Evolutionary conservation across 2,888 invertebrate species (phyloP).

Genomic region (Drosophila mimetica): DNA sequence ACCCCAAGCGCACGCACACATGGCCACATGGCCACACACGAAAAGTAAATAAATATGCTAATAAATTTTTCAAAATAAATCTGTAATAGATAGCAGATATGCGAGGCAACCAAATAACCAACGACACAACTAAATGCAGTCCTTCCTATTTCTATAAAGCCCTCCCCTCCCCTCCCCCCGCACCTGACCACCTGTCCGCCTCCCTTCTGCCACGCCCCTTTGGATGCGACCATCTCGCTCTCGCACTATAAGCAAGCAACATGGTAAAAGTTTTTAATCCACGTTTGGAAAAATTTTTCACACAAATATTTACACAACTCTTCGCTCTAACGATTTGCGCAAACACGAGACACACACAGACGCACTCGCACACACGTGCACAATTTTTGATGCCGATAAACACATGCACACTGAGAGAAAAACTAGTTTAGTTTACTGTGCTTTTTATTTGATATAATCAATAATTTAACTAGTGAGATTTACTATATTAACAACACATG

Average conservation of each 20-base stretch:
- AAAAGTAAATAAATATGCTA: slow-evolving; percentile 77
- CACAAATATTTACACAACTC: slow-evolving; percentile 81
- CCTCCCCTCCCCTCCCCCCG: slow-evolving; percentile 1
- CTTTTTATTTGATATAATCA: no score
- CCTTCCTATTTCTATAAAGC: neutral
- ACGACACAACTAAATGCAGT: slow-evolving; percentile 65
- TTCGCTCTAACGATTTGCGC: slow-evolving; percentile 80
- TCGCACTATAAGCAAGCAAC: slow-evolving; percentile 67
- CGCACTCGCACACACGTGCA: slow-evolving; percentile 32
- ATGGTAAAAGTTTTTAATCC: slow-evolving; percentile 77
- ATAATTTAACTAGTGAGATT: no score
- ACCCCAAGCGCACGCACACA: slow-evolving; percentile 25
- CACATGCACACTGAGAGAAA: slow-evolving; percentile 25
- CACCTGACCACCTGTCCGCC: neutral
- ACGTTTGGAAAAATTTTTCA: slow-evolving; percentile 80
- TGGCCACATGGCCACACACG: slow-evolving; percentile 7
- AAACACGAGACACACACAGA: slow-evolving; percentile 63
- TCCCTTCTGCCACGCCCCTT: neutral
- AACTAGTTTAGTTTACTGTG: no score
- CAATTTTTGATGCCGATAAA: slow-evolving; percentile 64
- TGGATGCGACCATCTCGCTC: neutral
- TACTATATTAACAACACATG: no score
- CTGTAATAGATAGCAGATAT: slow-evolving; percentile 76
- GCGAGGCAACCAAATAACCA: slow-evolving; percentile 68
- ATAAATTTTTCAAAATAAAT: slow-evolving; percentile 79